These are phyloP conservation scores for Sinhomidia bicolor DNA, from an alignment of 2,888 invertebrate species.

Conservation along the genomic window DNA sequence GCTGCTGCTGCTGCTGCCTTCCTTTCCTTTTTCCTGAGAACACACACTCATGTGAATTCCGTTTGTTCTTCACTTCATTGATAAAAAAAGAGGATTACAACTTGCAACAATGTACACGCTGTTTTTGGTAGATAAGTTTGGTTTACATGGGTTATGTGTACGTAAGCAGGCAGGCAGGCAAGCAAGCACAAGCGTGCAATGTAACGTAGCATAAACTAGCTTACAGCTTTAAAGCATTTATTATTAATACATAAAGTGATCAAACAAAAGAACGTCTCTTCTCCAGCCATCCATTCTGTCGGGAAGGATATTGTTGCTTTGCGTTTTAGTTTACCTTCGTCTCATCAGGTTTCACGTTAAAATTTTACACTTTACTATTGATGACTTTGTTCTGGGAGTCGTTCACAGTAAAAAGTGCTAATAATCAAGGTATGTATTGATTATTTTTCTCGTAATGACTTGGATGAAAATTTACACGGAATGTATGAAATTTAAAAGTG, in stretches of 20 bases:
- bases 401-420: background rate
- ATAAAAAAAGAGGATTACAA: conserved; percentile 36
- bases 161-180: too few species aligned
- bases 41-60: background rate
- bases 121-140: background rate
- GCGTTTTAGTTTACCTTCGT: conserved; percentile 2
- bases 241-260: conserved; percentile 29
- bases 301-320: too few species aligned
- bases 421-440: too few species aligned
- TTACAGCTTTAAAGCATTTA: background rate
- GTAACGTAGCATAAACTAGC: background rate
- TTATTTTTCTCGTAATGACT: too few species aligned
- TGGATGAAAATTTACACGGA: too few species aligned
- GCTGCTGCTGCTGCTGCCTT: too few species aligned
- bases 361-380: conserved; percentile 38
- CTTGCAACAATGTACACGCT: background rate
- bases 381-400: background rate
- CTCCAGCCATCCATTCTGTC: background rate
- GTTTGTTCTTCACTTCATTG: conserved; percentile 1
- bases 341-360: conserved; percentile 43
- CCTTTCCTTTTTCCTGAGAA: background rate
- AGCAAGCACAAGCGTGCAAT: too few species aligned
- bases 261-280: conserved; percentile 41
- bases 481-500: background rate
- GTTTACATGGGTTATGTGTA: too few species aligned